Base-by-base conservation (phyloP, 2,888 invertebrate genomes). In the Bombylius discolor region DNA sequence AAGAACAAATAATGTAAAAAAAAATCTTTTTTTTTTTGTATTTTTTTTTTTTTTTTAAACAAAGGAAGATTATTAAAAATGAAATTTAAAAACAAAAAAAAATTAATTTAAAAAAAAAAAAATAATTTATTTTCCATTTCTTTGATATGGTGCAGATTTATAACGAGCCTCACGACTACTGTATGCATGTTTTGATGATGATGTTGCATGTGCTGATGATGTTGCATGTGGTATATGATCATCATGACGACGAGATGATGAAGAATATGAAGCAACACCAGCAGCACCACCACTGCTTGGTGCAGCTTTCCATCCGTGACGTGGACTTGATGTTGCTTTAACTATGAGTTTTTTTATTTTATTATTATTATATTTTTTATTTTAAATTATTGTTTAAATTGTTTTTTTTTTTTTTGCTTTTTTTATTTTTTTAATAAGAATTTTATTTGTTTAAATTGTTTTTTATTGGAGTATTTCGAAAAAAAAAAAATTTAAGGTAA, bases 91-190 rank as follows among this genome's bases (percentile, higher is more conserved):
- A 39, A 39, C 39, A 39, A 39, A 39, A 3, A 39, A 39, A 39
- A 39, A 39, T 11, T 9, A 39, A 39, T 9, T 39, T 7, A 39
- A 39, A 39, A 36, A 31, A 39, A 36, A 31, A 23, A 2, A 23
- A 23, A 23, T 74, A 71, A 62, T 32, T 13, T 45, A 12, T 44
- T 5, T 12, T n/a, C 12, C 6, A 9, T 44, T 12, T 44, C 79
- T 77, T 65, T 78, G 68, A 69, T 81, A 80, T 59, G 80, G 80
- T 62, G 79, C 77, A 62, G 77, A 74, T 68, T 80, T 78, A 72
- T 79, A 80, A 67, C 79, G 79, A 70, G 78, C 72, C 56, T 65
- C 66, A 47, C 65, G 63, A 46, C 55, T 60, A 50, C 58, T 60
- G 56, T 61, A 60, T 48, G 57, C 47, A 59, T 58, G 56, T 52